Conservation (phyloP, 2,888 invertebrate genomes). For the Pocota personata region DNA sequence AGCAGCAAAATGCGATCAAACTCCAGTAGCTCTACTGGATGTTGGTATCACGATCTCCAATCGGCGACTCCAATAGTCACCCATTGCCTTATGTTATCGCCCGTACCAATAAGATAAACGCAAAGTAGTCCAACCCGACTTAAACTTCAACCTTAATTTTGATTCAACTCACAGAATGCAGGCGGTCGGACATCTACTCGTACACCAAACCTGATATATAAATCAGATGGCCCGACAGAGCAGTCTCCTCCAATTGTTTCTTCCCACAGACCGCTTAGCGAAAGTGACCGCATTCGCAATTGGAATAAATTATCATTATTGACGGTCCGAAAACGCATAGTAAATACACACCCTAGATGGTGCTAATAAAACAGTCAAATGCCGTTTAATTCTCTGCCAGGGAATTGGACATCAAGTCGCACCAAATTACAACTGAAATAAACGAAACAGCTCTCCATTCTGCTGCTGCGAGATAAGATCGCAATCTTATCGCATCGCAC, state of each 20-base stretch:
- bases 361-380: constrained; percentile 23
- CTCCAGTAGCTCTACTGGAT: too few species aligned
- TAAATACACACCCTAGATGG: background rate
- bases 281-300: background rate
- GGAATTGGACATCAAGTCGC: constrained; percentile 11
- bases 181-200: too few species aligned
- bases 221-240: too few species aligned
- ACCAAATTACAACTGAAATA: constrained; percentile 24
- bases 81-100: too few species aligned
- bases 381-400: constrained; percentile 4
- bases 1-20: too few species aligned
- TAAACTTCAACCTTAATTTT: too few species aligned
- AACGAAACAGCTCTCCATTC: constrained; percentile 14
- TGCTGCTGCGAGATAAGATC: constrained; percentile 32
- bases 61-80: too few species aligned
- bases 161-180: too few species aligned
- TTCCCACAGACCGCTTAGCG: background rate
- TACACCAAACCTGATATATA: too few species aligned
- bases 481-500: constrained; percentile 42
- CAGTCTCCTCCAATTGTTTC: background rate
- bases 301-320: constrained; percentile 17
- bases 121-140: too few species aligned
- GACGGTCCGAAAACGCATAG: background rate
- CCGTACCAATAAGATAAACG: too few species aligned
- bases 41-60: too few species aligned